These are phyloP conservation scores for Raja brachyura DNA, from an alignment of 2,113 vertebrate genomes.

Conservation along the genomic window DNA sequence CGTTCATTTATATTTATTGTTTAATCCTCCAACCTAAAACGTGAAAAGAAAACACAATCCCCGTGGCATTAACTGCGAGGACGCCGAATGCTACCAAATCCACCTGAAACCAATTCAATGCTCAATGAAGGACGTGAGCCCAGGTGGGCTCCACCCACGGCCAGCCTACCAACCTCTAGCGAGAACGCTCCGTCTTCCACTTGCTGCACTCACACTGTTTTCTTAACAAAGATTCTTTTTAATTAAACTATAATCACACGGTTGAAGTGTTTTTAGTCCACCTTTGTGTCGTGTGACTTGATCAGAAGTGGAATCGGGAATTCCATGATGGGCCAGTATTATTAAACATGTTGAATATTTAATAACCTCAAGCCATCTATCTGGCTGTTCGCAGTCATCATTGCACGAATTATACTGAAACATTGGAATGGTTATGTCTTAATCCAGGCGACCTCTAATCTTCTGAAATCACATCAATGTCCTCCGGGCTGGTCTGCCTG, in stretches of 20 bases:
- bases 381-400: background rate
- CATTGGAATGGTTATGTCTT: background rate
- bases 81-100: background rate
- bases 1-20: background rate
- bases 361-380: background rate
- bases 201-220: background rate
- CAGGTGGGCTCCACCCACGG: too few relatives aligned
- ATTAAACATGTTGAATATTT: background rate
- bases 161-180: background rate
- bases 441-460: constrained; percentile 48
- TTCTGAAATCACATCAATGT: constrained; percentile 63
- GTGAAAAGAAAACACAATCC: background rate
- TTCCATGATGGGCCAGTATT: background rate
- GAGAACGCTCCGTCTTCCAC: background rate
- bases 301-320: background rate
- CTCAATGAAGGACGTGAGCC: background rate
- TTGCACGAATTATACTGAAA: constrained; percentile 37
- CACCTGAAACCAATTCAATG: background rate
- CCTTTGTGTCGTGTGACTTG: background rate
- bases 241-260: constrained; percentile 33
- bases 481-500: constrained; percentile 53
- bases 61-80: background rate
- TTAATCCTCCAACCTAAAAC: constrained; percentile 21
- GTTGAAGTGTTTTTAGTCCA: background rate
- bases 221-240: constrained; percentile 12